Evolutionary conservation across 2,113 vertebrate genomes (phyloP).

Genomic region (Phalacrocorax pelagicus): DNA sequence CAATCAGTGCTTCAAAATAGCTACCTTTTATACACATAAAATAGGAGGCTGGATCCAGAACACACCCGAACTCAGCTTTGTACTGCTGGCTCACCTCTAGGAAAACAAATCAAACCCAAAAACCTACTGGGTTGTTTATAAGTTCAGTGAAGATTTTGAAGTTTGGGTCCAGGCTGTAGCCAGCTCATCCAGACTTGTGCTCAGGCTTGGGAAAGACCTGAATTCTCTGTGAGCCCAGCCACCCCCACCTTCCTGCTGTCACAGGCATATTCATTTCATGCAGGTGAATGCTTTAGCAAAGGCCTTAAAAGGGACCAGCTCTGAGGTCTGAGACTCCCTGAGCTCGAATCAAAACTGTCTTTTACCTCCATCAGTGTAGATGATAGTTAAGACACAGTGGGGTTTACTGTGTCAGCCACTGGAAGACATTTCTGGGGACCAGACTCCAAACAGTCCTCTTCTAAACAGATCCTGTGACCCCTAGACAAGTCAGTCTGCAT

Average conservation of each 20-base stretch:
- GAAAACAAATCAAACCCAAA: neutral
- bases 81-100: neutral
- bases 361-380: neutral
- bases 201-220: neutral
- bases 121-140: neutral
- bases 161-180: neutral
- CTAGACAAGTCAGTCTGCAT: neutral
- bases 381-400: neutral
- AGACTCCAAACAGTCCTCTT: neutral
- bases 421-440: neutral
- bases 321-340: neutral
- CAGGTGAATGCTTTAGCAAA: neutral
- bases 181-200: neutral
- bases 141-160: neutral
- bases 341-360: neutral
- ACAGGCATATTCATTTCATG: neutral
- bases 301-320: neutral
- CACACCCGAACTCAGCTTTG: neutral
- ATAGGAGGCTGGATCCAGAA: neutral
- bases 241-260: neutral
- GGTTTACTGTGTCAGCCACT: neutral
- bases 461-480: neutral
- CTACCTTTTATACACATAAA: neutral
- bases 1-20: neutral
- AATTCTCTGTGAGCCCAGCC: neutral